Evolutionary conservation across 2,888 invertebrate genomes (phyloP), one percentile per base, ranked within the genome.

Genomic region (Drosophila bunnanda): DNA sequence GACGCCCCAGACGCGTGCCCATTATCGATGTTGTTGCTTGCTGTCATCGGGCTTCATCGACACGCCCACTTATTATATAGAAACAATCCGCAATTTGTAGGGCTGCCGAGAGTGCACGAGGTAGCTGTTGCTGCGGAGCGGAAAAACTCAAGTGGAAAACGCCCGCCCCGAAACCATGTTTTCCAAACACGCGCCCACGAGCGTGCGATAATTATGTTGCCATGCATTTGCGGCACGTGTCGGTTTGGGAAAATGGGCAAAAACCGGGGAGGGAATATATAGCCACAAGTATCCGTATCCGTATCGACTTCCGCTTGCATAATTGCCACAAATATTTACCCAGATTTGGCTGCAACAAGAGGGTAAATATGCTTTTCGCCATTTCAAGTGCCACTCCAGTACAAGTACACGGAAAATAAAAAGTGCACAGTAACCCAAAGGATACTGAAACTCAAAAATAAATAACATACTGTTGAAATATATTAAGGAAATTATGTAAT

Each of bases 201-300:
- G 86, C 91, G 90, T 90, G 90, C 89, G 90, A 90, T 90, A 91
- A 90, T 90, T 89, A 90, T 86, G 82, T 89, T 82, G 84, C 72
- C 77, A 77, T 86, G 78, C 87, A 74, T 58, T 74, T 74, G 77
- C 74, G 81, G 50, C 90, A 90, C 90, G 91, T 90, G 91, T 62
- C 77, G 13, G 28, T 34, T n/a, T 76, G 17, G 55, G 54, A 36
- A 61, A 39, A 13, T 6, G 12, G 9, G 8, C 12, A n/a, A 12
- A 15, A n/a, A 4, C 15, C 22, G 9, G 34, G 54, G 41, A 52
- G 46, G 60, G 22, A 25, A 25, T 10, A 10, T 50, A 48, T 50
- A 54, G 71, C 87, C 72, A 85, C 90, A 91, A 90, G 90, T 90
- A 90, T 90, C 90, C 88, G 89, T 90, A 89, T 90, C 90, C 90